A percentile compares a stretch with the other conserved stretches of the same genome.
Evolutionary conservation across 2,888 invertebrate genomes (phyloP).

Genomic region (Heliconius ismenius): DNA sequence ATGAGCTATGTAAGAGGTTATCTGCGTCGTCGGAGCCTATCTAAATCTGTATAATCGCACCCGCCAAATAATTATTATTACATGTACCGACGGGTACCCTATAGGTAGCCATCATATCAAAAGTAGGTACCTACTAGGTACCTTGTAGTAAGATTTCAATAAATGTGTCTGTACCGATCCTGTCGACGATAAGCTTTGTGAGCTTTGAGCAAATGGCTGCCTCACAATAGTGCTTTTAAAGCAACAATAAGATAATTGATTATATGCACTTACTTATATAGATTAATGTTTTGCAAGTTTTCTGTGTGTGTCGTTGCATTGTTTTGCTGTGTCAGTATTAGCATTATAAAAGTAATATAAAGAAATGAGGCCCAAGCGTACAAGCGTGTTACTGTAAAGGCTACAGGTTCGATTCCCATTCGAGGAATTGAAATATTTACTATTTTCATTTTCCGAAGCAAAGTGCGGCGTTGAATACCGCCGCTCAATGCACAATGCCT

Average conservation of each 20-base stretch:
- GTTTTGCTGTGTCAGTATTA: neutral
- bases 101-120: conserved; percentile 31
- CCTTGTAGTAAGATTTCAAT: conserved; percentile 33
- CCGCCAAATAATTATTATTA: conserved; percentile 79
- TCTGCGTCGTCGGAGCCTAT: conserved; percentile 74
- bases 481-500: too few relatives aligned
- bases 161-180: conserved; percentile 31
- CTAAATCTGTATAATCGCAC: conserved; percentile 81
- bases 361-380: neutral
- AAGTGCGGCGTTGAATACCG: too few relatives aligned
- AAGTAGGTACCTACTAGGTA: conserved; percentile 6
- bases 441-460: neutral
- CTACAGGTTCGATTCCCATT: neutral
- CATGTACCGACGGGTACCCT: conserved; percentile 52
- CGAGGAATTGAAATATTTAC: neutral
- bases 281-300: conserved; percentile 14
- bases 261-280: conserved; percentile 21
- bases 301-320: neutral
- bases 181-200: conserved; percentile 28
- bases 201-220: conserved; percentile 22
- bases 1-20: conserved; percentile 81
- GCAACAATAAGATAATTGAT: conserved; percentile 22
- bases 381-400: neutral
- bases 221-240: conserved; percentile 18
- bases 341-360: neutral